Evolutionary conservation across 1,140 invertebrate genomes (phyloP), one percentile per base, ranked within the genome.

Genomic region (Parapsyche elsis): DNA sequence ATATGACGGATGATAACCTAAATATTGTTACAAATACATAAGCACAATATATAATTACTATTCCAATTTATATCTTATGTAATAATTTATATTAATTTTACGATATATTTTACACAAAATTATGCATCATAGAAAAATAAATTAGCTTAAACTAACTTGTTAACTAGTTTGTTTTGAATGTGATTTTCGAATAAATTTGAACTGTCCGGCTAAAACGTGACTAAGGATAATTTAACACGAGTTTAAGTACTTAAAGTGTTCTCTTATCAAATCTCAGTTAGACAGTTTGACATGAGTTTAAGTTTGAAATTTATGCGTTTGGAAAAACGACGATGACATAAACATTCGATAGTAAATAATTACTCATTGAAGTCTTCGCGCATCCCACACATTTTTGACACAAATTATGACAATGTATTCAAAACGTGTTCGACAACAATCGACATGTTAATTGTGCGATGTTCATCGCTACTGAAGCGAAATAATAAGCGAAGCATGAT

Each of bases 281-380:
- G 64, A 67, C 64, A 67, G 19, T 67, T 67, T 67, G 64, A 67
- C 64, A 23, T 67, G 64, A 67, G 64, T 67, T 26, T 30, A 14
- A 67, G 21, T 67, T 67, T 24, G 24, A 67, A 24, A 67, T 67
- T 67, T 67, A 67, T 26, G 64, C 9, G n/a, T 10, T 24, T 67
- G 23, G 64, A 67, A 67, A 67, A 67, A 67, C 64, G 24, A 26
- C 64, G 5, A 24, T 23, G 64, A 67, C 23, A 26, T 9, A 38
- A 38, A 7, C 30, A 38, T 38, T 4, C 30, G 23, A 38, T 10
- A 21, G 4, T 14, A 61, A 67, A 24, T 12, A 67, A 67, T 67
- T 26, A 67, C 30, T 38, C 30, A 38, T 7, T 7, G 30, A 38
- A 38, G 30, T 38, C 30, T 4, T 38, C 30, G 30, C 7, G 7